Conservation (phyloP, 2,888 invertebrate species). For the Lepetodrilus schrolli region DNA sequence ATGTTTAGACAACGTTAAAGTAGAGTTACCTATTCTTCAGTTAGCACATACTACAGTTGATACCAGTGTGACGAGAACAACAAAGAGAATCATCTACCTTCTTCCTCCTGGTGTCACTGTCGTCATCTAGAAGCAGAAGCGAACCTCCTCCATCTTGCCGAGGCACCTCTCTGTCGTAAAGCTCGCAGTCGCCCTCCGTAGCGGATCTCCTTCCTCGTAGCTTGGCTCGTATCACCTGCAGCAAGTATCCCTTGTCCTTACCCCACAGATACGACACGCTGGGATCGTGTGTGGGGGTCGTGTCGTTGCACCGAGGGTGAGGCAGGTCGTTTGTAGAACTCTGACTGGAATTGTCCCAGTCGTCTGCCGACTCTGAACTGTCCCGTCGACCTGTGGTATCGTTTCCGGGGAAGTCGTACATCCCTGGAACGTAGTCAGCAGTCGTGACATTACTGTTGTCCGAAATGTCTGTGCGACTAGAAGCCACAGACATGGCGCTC, state of each 20-base stretch:
- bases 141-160: slow-evolving; percentile 18
- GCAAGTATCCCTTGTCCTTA: slow-evolving; percentile 55
- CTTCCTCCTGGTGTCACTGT: not conserved
- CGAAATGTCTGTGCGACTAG: slow-evolving; percentile 28
- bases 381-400: not conserved
- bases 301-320: slow-evolving; percentile 33
- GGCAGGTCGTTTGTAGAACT: not conserved
- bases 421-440: not conserved
- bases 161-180: not conserved
- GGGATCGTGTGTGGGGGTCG: slow-evolving; percentile 52
- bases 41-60: too few relatives aligned
- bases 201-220: slow-evolving; percentile 34
- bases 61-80: too few relatives aligned
- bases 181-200: not conserved
- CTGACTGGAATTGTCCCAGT: slow-evolving; percentile 10
- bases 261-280: slow-evolving; percentile 59
- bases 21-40: too few relatives aligned
- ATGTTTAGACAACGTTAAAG: too few relatives aligned
- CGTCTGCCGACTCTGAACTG: slow-evolving; percentile 11
- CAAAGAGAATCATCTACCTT: not conserved
- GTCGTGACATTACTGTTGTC: not conserved
- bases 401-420: not conserved
- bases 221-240: slow-evolving; percentile 56
- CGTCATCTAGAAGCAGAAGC: slow-evolving; percentile 15
- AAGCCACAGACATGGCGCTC: slow-evolving; percentile 28